Percentiles rank a stretch among this genome's conserved stretches.
Conservation (phyloP, 2,888 invertebrate species). For the Seira musarum region DNA sequence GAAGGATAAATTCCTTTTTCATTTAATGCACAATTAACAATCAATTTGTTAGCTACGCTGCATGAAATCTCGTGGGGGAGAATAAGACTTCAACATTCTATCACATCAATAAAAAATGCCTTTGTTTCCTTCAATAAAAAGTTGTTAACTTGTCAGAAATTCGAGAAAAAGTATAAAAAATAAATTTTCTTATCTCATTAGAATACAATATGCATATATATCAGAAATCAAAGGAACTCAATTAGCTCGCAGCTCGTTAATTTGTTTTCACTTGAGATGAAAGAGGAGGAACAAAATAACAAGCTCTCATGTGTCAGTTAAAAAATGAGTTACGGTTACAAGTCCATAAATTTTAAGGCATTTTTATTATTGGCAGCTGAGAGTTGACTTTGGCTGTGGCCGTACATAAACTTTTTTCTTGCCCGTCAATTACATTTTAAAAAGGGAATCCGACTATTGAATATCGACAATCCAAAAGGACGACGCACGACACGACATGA, state of each 20-base stretch:
- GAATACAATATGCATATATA: too few relatives aligned
- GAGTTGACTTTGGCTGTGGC: too few relatives aligned
- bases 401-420: background rate
- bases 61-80: too few relatives aligned
- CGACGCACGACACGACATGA: too few relatives aligned
- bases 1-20: slow-evolving; percentile 31
- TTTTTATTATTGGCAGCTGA: too few relatives aligned
- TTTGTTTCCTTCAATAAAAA: background rate
- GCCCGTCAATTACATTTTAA: slow-evolving; percentile 18
- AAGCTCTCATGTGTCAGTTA: too few relatives aligned
- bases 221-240: too few relatives aligned
- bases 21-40: slow-evolving; percentile 26
- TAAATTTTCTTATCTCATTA: too few relatives aligned
- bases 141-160: background rate
- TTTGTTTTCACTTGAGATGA: slow-evolving; percentile 1
- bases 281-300: background rate
- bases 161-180: background rate
- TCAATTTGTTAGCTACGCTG: slow-evolving; percentile 9
- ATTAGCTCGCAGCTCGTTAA: background rate
- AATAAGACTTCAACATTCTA: slow-evolving; percentile 17
- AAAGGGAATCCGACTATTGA: too few relatives aligned
- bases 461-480: too few relatives aligned
- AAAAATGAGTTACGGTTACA: too few relatives aligned
- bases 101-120: background rate
- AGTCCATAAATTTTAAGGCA: too few relatives aligned